Percentiles rank a stretch among this genome's conserved stretches.
These are phyloP conservation scores for Patella depressa DNA, from an alignment of 2,888 invertebrate genomes.

Conservation along the genomic window DNA sequence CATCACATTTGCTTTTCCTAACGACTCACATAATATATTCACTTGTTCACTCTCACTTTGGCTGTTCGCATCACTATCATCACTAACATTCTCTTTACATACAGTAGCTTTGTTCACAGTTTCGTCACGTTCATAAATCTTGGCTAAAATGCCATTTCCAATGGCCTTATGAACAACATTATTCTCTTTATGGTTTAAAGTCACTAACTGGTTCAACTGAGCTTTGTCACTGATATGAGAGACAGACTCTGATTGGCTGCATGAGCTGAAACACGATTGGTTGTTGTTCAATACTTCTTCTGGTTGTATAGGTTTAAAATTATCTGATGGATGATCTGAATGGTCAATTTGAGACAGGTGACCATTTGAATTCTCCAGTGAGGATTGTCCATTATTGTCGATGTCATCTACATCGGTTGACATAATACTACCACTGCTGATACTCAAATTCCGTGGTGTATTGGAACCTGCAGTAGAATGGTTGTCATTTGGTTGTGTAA, in stretches of 20 bases:
- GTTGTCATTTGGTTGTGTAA: neutral
- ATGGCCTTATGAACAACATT: neutral
- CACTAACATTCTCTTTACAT: too few relatives aligned
- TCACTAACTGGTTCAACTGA: neutral
- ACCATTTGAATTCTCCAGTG: neutral
- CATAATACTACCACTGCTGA: conserved; percentile 1
- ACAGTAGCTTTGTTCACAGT: too few relatives aligned
- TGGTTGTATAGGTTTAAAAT: neutral
- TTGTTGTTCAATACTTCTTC: neutral
- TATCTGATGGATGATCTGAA: neutral
- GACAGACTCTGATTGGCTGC: conserved; percentile 3
- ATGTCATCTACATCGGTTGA: neutral
- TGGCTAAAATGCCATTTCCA: too few relatives aligned
- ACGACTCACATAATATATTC: too few relatives aligned
- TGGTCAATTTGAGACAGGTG: conserved; percentile 5
- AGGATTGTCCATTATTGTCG: neutral
- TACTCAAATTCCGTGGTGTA: neutral
- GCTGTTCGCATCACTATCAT: too few relatives aligned
- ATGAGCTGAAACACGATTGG: too few relatives aligned
- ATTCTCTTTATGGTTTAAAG: neutral
- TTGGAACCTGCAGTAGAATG: neutral
- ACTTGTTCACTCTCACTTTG: too few relatives aligned
- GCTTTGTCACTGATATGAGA: neutral
- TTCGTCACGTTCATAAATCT: too few relatives aligned
- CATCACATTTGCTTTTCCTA: too few relatives aligned